These are phyloP conservation scores for Meliscaeva auricollis DNA, from an alignment of 2,888 invertebrate genomes.

Conservation along the genomic window DNA sequence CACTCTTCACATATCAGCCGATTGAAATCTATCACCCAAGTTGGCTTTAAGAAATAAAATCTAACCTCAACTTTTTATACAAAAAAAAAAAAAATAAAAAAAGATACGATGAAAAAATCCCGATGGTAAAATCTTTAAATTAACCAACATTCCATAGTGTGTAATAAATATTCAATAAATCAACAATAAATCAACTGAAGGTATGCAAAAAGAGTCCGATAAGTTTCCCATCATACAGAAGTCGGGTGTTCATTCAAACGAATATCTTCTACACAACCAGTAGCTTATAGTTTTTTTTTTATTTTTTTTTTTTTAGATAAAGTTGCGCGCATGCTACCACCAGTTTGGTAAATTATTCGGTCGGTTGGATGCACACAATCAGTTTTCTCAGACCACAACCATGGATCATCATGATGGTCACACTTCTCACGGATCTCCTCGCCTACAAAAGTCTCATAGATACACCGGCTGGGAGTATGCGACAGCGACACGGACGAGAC, in stretches of 20 bases:
- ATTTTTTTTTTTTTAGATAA: slow-evolving; percentile 53
- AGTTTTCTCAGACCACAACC: slow-evolving; percentile 58
- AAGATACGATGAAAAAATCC: too few relatives aligned
- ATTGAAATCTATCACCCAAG: slow-evolving; percentile 27
- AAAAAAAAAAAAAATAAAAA: not conserved
- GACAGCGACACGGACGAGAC: slow-evolving; percentile 52
- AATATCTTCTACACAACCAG: slow-evolving; percentile 35
- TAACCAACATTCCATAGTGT: slow-evolving; percentile 73
- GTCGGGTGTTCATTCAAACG: slow-evolving; percentile 2
- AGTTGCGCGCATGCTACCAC: slow-evolving; percentile 59
- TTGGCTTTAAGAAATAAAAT: slow-evolving; percentile 33
- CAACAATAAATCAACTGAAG: slow-evolving; percentile 73
- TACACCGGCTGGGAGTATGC: slow-evolving; percentile 31
- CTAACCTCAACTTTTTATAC: slow-evolving; percentile 37
- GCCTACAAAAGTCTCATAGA: slow-evolving; percentile 17
- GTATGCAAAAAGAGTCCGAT: slow-evolving; percentile 72
- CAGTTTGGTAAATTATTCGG: slow-evolving; percentile 70
- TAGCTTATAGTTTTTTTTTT: slow-evolving; percentile 52
- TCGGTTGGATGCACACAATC: slow-evolving; percentile 61
- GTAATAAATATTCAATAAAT: slow-evolving; percentile 74
- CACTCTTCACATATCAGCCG: slow-evolving; percentile 17
- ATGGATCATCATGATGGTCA: slow-evolving; percentile 34
- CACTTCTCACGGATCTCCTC: slow-evolving; percentile 35
- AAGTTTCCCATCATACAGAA: slow-evolving; percentile 60
- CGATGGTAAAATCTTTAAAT: too few relatives aligned